A percentile compares a stretch with the other conserved stretches of the same genome.
Conservation (phyloP, 2,888 invertebrate genomes). For the Crepidodera aurea region DNA sequence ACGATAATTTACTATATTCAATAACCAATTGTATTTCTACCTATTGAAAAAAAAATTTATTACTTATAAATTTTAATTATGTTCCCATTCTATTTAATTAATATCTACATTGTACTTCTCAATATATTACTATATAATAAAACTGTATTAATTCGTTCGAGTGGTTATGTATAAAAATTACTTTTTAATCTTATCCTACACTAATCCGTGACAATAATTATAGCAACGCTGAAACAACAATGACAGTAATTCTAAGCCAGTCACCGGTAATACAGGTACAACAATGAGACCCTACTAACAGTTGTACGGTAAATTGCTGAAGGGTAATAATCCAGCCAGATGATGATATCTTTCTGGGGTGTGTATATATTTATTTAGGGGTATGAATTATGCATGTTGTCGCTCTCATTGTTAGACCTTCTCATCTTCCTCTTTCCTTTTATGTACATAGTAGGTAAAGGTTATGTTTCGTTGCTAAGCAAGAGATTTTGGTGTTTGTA, state of each 20-base stretch:
- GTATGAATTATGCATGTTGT: slow-evolving; percentile 58
- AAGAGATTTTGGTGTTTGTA: slow-evolving; percentile 1
- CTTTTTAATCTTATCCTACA: no score
- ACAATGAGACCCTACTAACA: slow-evolving; percentile 42
- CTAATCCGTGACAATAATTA: slow-evolving; percentile 17
- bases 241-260: slow-evolving; percentile 31
- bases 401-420: slow-evolving; percentile 46
- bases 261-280: slow-evolving; percentile 39
- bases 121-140: no score
- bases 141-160: no score
- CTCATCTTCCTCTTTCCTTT: slow-evolving; percentile 11
- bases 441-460: not conserved
- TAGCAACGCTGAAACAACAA: slow-evolving; percentile 20
- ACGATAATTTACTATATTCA: no score
- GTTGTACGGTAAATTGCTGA: slow-evolving; percentile 46
- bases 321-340: slow-evolving; percentile 51
- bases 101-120: no score
- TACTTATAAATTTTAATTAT: no score
- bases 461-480: slow-evolving; percentile 5
- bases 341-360: slow-evolving; percentile 56
- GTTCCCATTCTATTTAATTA: no score
- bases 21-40: no score
- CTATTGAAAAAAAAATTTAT: no score
- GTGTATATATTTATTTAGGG: slow-evolving; percentile 58
- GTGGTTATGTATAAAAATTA: no score